These are phyloP conservation scores for Xenops minutus DNA, from an alignment of 2,797 vertebrate species.

Conservation along the genomic window DNA sequence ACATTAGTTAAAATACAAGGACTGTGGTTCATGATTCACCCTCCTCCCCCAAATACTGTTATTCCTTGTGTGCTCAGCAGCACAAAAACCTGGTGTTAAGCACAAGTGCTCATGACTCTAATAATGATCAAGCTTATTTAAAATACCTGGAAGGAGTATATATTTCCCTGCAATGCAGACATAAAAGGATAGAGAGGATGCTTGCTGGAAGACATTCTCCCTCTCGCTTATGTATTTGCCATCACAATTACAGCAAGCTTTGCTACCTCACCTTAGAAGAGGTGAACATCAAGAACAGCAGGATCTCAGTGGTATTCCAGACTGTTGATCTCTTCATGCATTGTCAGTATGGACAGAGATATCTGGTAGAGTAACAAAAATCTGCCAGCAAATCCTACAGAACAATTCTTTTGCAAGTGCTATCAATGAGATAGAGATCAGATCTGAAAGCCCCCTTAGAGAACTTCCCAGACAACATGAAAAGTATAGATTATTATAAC, in stretches of 20 bases:
- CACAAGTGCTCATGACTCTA: neutral
- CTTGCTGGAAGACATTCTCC: neutral
- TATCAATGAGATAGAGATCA: neutral
- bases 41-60: neutral
- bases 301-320: neutral
- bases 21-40: neutral
- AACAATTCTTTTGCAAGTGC: neutral
- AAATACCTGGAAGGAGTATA: neutral
- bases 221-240: neutral
- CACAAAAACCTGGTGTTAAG: neutral
- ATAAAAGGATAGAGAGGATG: neutral
- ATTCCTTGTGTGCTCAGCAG: neutral
- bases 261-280: neutral
- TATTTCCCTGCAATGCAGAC: neutral
- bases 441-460: neutral
- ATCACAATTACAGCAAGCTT: neutral
- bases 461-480: neutral
- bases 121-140: neutral
- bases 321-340: fast-evolving
- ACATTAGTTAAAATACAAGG: neutral
- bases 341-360: neutral
- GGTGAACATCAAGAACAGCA: neutral
- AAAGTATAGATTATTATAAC: neutral
- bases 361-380: neutral
- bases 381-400: neutral